phyloP scores from a whole-genome alignment of 1,140 invertebrate genomes.

The Leptinotarsa defecta region DNA sequence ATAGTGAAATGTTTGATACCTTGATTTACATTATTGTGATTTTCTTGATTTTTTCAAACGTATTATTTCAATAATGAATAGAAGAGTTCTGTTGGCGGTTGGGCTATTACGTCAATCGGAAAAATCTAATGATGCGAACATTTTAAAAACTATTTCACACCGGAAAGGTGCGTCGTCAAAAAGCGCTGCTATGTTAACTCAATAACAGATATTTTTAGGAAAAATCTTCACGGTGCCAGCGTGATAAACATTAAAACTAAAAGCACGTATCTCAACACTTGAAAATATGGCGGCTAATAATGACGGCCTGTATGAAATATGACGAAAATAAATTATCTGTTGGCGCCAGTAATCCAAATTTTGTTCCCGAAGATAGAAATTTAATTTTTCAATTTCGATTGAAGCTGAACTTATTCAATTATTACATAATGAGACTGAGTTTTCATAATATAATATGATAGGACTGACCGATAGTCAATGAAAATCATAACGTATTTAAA shows the following conservation, averaged over 20 bases:
- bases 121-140: not conserved
- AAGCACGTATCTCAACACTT: conserved; percentile 8
- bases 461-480: too few species aligned
- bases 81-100: too few species aligned
- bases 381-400: too few species aligned
- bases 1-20: too few species aligned
- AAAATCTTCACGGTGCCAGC: not conserved
- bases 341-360: not conserved
- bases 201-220: conserved; percentile 1
- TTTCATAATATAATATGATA: too few species aligned
- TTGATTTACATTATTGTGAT: too few species aligned
- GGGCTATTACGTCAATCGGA: not conserved
- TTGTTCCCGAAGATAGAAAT: not conserved
- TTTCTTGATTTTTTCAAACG: too few species aligned
- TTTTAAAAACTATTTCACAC: not conserved
- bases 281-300: not conserved
- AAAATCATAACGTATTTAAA: too few species aligned
- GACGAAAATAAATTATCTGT: conserved; percentile 4
- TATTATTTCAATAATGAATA: too few species aligned
- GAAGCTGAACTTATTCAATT: too few species aligned
- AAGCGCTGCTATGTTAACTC: not conserved
- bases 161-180: conserved; percentile 1
- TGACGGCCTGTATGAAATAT: not conserved
- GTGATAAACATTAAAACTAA: not conserved
- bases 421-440: too few species aligned